Evolutionary conservation across 2,888 invertebrate species (phyloP), one percentile per base, ranked within the genome.

Genomic region (Ctena decussata): DNA sequence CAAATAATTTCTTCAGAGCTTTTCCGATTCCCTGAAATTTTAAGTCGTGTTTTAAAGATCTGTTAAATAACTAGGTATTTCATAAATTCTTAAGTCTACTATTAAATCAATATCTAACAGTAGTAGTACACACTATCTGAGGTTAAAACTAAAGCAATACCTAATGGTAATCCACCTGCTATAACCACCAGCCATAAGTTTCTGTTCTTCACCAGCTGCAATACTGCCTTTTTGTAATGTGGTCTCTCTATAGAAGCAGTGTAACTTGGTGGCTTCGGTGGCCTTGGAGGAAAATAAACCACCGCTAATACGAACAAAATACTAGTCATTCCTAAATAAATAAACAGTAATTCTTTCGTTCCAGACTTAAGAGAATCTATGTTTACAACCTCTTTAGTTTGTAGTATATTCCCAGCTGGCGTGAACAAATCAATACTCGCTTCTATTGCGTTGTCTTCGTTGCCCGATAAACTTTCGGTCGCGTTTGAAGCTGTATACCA

Each of bases 251-350:
- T 70, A 5, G 92, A 85, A 0, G 94, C 94, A 24, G 93, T 91
- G 0, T 87, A 79, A 60, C 93, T 93, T 12, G 94, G 94, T 12
- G 94, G 93, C 8, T 71, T 73, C 0, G 92, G 92, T 5, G 94
- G 94, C 44, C 86, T 90, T 27, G 88, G 84, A 2, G 94, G 94
- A 81, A 94, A 94, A 75, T 94, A 93, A 18, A 92, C 39, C 37
- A 94, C 24, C 0, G 92, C 79, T 8, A 91, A 41, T 1, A 93
- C 24, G 18, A 93, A 79, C 6, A 57, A n/a, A 5, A 82, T 39
- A 21, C 21, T 76, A 5, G 80, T 24, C 1, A 78, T 2, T 3
- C 37, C 80, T 11, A 30, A 27, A 18, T 82, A 53, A 6, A 60
- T 27, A 41, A 79, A 87, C 37, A 87, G 27, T 3, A 84, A 57